Conservation (phyloP, 2,888 invertebrate species). For the Drosophila melanocephala region DNA sequence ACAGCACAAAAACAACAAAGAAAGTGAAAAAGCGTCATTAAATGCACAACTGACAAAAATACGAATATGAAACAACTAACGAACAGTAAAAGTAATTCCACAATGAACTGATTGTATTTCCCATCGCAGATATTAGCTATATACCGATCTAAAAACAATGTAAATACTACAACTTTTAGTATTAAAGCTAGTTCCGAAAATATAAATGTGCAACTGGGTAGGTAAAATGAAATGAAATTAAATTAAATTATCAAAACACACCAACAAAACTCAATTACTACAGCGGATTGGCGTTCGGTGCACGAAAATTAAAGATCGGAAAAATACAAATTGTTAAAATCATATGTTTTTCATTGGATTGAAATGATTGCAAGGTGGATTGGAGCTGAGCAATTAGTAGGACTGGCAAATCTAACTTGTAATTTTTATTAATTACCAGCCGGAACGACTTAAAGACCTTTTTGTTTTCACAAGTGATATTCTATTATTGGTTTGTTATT, state of each 20-base stretch:
- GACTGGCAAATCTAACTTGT: slow-evolving; percentile 4
- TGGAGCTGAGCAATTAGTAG: slow-evolving; percentile 6
- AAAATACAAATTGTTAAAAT: neutral
- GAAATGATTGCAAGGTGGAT: slow-evolving; percentile 17
- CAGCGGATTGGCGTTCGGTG: slow-evolving; percentile 35
- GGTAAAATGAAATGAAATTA: too few relatives aligned
- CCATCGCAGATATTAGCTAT: neutral
- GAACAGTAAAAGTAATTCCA: slow-evolving; percentile 23
- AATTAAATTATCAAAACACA: neutral
- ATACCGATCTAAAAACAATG: neutral
- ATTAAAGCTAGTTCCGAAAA: neutral
- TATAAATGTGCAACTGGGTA: neutral
- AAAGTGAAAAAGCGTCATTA: slow-evolving; percentile 63
- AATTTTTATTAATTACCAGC: neutral
- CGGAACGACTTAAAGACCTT: slow-evolving; percentile 1
- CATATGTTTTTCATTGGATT: neutral
- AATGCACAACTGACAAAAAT: slow-evolving; percentile 54
- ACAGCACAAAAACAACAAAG: slow-evolving; percentile 43
- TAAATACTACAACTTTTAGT: neutral
- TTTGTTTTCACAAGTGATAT: neutral
- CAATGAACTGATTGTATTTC: slow-evolving; percentile 9
- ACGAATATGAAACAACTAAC: slow-evolving; percentile 45
- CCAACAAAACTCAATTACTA: neutral
- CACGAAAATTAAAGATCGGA: slow-evolving; percentile 34
- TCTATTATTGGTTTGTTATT: neutral